Percentiles rank a stretch among this genome's conserved stretches.
Conservation (phyloP, 1,140 invertebrate genomes). For the Archegozetes longisetosus region DNA sequence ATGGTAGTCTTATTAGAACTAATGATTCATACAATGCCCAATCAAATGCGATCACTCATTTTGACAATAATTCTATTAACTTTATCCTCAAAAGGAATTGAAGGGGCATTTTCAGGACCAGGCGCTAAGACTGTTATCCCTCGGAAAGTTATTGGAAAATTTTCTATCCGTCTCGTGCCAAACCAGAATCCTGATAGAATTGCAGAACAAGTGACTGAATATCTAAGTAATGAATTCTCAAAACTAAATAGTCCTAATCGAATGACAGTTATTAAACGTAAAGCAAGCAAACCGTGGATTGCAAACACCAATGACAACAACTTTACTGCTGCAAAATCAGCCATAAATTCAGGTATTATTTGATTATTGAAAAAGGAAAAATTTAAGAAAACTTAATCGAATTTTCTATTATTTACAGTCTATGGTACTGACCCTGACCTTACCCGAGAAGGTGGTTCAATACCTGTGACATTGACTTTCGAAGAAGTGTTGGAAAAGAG, state of each 20-base stretch:
- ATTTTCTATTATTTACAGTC: slow-evolving; percentile 34
- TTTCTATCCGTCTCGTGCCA: slow-evolving; percentile 81
- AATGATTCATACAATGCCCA: too few species aligned
- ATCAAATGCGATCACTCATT: too few species aligned
- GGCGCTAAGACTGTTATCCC: slow-evolving; percentile 94
- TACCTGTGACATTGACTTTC: slow-evolving; percentile 79
- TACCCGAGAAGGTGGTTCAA: slow-evolving; percentile 87
- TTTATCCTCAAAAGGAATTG: slow-evolving; percentile 79
- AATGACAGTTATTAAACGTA: slow-evolving; percentile 41
- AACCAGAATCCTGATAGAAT: slow-evolving; percentile 27
- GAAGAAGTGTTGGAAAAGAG: slow-evolving; percentile 79
- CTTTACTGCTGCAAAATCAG: slow-evolving; percentile 68
- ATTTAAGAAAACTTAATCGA: background rate
- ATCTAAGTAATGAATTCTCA: slow-evolving; percentile 26
- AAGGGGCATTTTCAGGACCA: slow-evolving; percentile 77
- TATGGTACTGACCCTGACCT: slow-evolving; percentile 85
- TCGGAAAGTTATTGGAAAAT: slow-evolving; percentile 83
- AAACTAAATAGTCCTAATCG: slow-evolving; percentile 21
- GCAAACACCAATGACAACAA: slow-evolving; percentile 80
- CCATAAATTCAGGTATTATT: slow-evolving; percentile 43
- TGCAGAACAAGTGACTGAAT: slow-evolving; percentile 7
- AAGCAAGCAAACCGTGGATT: slow-evolving; percentile 76
- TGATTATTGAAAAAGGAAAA: background rate
- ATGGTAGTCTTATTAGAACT: too few species aligned
- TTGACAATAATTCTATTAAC: slow-evolving; percentile 50